phyloP scores from a whole-genome alignment of 2,113 vertebrate species.

The Puntigrus tetrazona region DNA sequence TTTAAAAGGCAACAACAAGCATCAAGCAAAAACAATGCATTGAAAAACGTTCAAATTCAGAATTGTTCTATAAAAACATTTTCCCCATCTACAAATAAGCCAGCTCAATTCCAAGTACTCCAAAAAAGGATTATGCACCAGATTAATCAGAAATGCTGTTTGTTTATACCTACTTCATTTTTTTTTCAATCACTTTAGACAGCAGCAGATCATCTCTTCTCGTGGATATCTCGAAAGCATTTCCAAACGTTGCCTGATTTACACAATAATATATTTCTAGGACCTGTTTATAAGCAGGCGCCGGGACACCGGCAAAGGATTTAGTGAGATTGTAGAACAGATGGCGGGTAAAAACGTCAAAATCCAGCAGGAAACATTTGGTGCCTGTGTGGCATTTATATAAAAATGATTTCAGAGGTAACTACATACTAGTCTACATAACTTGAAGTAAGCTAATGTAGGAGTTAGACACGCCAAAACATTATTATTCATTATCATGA shows the following conservation, averaged over 20 bases:
- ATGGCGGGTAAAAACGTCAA: slow-evolving; percentile 12
- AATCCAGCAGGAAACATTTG: slow-evolving; percentile 11
- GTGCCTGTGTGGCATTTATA: neutral
- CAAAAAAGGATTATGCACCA: neutral
- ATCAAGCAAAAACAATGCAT: neutral
- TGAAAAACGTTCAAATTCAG: neutral
- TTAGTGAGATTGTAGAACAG: neutral
- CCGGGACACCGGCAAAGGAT: neutral
- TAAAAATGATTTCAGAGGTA: neutral
- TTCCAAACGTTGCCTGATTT: neutral
- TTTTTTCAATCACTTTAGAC: neutral
- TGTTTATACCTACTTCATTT: neutral
- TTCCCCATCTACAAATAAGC: neutral
- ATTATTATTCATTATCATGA: too few species aligned
- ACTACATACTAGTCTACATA: neutral
- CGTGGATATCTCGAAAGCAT: neutral
- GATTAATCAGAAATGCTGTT: neutral
- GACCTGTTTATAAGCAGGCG: neutral
- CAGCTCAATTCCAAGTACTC: neutral
- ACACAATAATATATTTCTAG: neutral
- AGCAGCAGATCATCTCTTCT: neutral
- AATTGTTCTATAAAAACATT: neutral
- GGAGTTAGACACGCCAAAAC: too few species aligned
- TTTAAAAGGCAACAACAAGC: too few species aligned
- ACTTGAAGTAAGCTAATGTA: too few species aligned